Percentiles rank a stretch among this genome's conserved stretches.
Conservation (phyloP, 2,113 vertebrate genomes). For the Oceanodroma tethys region DNA sequence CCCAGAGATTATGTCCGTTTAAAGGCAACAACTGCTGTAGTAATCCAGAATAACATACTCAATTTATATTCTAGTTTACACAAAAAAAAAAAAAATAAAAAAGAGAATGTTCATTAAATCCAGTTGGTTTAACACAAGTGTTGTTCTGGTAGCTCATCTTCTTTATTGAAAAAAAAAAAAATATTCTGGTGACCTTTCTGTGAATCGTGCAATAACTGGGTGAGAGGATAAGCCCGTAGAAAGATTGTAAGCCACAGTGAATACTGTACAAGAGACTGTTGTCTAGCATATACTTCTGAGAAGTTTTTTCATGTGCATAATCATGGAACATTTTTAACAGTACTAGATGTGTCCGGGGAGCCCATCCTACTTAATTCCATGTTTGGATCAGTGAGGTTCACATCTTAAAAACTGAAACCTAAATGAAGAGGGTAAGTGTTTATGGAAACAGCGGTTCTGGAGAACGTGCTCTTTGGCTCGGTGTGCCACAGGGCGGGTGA, state of each 20-base stretch:
- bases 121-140: background rate
- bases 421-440: background rate
- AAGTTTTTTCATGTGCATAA: background rate
- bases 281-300: background rate
- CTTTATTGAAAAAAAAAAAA: background rate
- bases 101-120: background rate
- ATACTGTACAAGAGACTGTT: background rate
- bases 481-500: accelerated
- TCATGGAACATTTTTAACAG: background rate
- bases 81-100: background rate
- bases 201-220: background rate
- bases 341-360: background rate
- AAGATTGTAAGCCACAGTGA: background rate
- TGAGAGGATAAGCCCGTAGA: background rate
- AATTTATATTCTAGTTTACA: background rate
- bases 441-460: background rate
- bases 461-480: background rate
- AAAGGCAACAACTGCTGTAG: background rate
- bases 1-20: background rate
- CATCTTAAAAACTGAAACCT: background rate
- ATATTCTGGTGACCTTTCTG: background rate
- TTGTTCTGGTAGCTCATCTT: background rate
- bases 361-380: background rate
- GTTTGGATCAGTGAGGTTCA: background rate
- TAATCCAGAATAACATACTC: background rate